These are phyloP conservation scores for Scaptomyza montana DNA, from an alignment of 1,140 invertebrate species.

Conservation along the genomic window DNA sequence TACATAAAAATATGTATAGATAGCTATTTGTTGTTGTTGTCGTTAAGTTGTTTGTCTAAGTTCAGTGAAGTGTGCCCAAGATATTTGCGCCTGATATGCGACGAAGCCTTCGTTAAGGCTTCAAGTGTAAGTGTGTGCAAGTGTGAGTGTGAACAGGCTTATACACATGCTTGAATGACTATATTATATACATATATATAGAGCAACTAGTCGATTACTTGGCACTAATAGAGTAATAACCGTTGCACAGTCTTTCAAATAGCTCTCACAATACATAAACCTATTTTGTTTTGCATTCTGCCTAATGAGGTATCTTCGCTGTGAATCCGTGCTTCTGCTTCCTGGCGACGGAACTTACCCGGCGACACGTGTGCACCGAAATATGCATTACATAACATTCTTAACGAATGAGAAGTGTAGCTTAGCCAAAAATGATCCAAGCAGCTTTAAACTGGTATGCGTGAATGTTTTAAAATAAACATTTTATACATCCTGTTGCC, in stretches of 20 bases:
- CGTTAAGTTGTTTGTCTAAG: slow-evolving; percentile 67
- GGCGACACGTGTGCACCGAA: slow-evolving; percentile 63
- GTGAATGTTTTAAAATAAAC: slow-evolving; percentile 4
- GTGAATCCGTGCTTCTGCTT: slow-evolving; percentile 23
- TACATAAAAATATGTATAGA: slow-evolving; percentile 5
- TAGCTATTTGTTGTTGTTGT: slow-evolving; percentile 38
- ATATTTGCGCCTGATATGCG: slow-evolving; percentile 75
- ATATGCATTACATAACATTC: slow-evolving; percentile 13
- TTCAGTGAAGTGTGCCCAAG: slow-evolving; percentile 73
- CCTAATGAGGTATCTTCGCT: slow-evolving; percentile 52
- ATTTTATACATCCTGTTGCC: slow-evolving; percentile 6
- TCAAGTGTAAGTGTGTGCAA: slow-evolving; percentile 9
- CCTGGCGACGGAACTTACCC: slow-evolving; percentile 60
- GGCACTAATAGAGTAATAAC: slow-evolving; percentile 67
- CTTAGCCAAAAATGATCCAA: slow-evolving; percentile 1
- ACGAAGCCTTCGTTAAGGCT: slow-evolving; percentile 25
- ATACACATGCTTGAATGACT: slow-evolving; percentile 50
- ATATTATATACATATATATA: slow-evolving; percentile 58
- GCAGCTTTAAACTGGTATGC: not conserved
- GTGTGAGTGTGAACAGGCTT: slow-evolving; percentile 3
- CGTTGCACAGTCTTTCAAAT: slow-evolving; percentile 36
- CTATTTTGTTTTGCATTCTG: slow-evolving; percentile 26
- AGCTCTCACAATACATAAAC: slow-evolving; percentile 26
- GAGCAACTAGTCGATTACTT: slow-evolving; percentile 55
- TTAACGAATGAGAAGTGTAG: not conserved